phyloP scores from a whole-genome alignment of 2,113 vertebrate genomes.

The Calyptommatus sinebrachiatus region DNA sequence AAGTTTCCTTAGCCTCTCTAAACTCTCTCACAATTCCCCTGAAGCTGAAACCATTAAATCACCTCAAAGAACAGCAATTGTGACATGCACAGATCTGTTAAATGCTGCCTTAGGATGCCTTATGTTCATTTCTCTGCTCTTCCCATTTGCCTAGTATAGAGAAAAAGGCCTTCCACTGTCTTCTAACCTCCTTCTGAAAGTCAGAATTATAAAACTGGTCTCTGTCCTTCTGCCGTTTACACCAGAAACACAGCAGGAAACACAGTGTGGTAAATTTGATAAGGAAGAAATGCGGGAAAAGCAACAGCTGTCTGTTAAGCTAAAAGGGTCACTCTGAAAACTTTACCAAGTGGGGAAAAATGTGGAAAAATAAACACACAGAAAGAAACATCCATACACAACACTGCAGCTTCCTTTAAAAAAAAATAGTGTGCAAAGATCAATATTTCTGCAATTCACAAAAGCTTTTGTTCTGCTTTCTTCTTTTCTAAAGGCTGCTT shows the following conservation, averaged over 20 bases:
- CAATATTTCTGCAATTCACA: neutral
- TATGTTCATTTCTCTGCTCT: neutral
- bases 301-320: neutral
- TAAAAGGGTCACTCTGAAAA: neutral
- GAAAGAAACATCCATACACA: neutral
- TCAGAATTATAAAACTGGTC: neutral
- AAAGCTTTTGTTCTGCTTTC: neutral
- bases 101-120: neutral
- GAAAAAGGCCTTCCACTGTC: neutral
- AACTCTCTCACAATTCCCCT: neutral
- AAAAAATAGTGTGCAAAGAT: neutral
- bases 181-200: neutral
- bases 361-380: no score
- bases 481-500: neutral
- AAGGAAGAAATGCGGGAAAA: neutral
- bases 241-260: slow-evolving; percentile 4
- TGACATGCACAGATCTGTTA: no score
- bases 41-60: neutral
- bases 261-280: neutral
- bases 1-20: no score
- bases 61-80: neutral
- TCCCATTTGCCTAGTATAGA: neutral
- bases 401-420: neutral
- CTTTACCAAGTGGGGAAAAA: neutral
- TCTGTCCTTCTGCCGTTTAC: neutral